Base-by-base conservation (phyloP, 1,140 invertebrate species). In the Zeugodacus cucurbitae region DNA sequence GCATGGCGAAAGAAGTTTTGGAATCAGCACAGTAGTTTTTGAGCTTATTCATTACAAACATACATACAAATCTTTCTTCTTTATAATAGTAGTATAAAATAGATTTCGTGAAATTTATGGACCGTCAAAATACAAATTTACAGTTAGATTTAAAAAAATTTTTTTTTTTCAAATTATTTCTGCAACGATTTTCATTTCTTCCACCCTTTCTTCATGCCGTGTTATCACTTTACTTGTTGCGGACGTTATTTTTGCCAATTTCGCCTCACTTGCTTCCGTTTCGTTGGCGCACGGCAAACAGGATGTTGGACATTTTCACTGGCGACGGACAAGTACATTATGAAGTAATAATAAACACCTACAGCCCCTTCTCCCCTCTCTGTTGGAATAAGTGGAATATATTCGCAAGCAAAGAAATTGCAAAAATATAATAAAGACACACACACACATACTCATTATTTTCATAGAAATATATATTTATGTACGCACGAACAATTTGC, bases 301-400 rank as follows among this genome's bases (percentile, higher is more conserved):
- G 74, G 74, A 82, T 82, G 74, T 48, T 48, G 37, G 41, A 82
- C 74, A 44, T 82, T 82, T 48, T 26, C 22, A 82, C n/a, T 82
- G 44, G 11, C 74, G 41, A 54, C 34, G 74, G 26, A 48, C 74
- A 44, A 82, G 41, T 48, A 48, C 74, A 54, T 82, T 54, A 29
- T 29, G 37, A 26, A 48, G 37, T 10, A 82, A 48, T 82, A 82
- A 82, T 82, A 48, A 82, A 26, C 41, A 74, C 34, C 11, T 29
- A 5, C 62, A 17, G 11, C 6, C 22, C n/a, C n/a, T 22, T 7
- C 2, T 22, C 0, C 58, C 1, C n/a, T 20, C 14, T 3, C 48
- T 11, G 48, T 10, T 10, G 29, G 29, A 7, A 6, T 20, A 37
- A 74, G 14, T 74, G 17, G 20, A 74, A 74, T 41, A 41, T 17